A percentile compares a stretch with the other conserved stretches of the same genome.
Conservation (phyloP, 2,888 invertebrate species). For the Meiosimyza decipiens region DNA sequence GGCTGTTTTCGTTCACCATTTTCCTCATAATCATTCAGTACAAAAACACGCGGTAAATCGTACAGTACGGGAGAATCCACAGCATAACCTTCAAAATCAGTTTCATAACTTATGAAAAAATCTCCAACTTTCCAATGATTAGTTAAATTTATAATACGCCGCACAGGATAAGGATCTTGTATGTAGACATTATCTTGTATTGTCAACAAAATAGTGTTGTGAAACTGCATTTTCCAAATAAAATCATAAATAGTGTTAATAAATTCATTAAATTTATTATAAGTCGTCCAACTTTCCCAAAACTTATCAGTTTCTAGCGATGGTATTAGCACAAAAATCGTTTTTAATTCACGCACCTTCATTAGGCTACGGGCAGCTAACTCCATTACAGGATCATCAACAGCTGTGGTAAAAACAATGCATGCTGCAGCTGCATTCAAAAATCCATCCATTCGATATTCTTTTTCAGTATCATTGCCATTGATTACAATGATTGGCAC, state of each 20-base stretch:
- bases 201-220: too few species aligned
- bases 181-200: too few species aligned
- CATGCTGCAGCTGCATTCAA: slow-evolving; percentile 53
- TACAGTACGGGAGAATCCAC: too few species aligned
- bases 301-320: slow-evolving; percentile 32
- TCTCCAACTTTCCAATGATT: too few species aligned
- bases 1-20: slow-evolving; percentile 17
- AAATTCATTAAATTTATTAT: slow-evolving; percentile 34
- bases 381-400: slow-evolving; percentile 56
- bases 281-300: slow-evolving; percentile 34
- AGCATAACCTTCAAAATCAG: too few species aligned
- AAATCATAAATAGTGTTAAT: slow-evolving; percentile 41
- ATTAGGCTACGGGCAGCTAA: slow-evolving; percentile 49
- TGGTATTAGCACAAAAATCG: slow-evolving; percentile 55
- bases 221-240: too few species aligned
- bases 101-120: too few species aligned
- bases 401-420: slow-evolving; percentile 52
- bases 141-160: neutral
- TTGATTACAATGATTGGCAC: slow-evolving; percentile 49
- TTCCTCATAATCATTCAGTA: too few species aligned
- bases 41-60: slow-evolving; percentile 29
- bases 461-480: neutral
- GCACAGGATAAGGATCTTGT: too few species aligned
- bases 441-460: slow-evolving; percentile 44
- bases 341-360: slow-evolving; percentile 51